A percentile compares a stretch with the other conserved stretches of the same genome.
These are phyloP conservation scores for Lanistes nyassanus DNA, from an alignment of 1,140 invertebrate species.

Conservation along the genomic window DNA sequence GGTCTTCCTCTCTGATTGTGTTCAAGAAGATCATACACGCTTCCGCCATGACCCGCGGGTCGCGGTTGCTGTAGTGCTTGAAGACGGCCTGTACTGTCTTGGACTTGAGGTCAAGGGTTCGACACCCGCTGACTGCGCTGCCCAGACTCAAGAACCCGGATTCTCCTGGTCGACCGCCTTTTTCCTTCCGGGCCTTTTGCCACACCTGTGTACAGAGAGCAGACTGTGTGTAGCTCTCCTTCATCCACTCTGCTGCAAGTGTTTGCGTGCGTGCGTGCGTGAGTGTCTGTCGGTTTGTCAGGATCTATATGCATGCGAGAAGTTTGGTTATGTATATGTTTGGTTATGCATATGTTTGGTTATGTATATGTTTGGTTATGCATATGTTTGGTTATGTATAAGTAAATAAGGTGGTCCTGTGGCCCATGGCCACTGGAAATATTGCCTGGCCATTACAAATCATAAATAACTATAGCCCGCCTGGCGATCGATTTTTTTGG, in stretches of 20 bases:
- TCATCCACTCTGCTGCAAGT: background rate
- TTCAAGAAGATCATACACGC: constrained; percentile 38
- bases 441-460: too few relatives aligned
- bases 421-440: too few relatives aligned
- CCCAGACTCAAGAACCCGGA: constrained; percentile 45
- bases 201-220: constrained; percentile 27
- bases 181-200: constrained; percentile 39
- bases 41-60: constrained; percentile 36
- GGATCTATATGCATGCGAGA: too few relatives aligned
- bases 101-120: constrained; percentile 30
- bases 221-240: background rate
- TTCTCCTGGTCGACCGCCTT: background rate
- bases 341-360: too few relatives aligned
- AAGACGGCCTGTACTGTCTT: constrained; percentile 38
- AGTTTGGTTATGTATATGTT: too few relatives aligned
- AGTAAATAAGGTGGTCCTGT: too few relatives aligned
- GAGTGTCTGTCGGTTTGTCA: too few relatives aligned
- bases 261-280: too few relatives aligned
- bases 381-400: too few relatives aligned
- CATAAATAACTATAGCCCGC: too few relatives aligned
- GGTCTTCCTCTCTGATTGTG: constrained; percentile 33
- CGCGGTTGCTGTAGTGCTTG: constrained; percentile 31
- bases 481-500: too few relatives aligned
- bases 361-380: too few relatives aligned
- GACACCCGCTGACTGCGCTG: constrained; percentile 32